Evolutionary conservation across 2,888 invertebrate genomes (phyloP), one percentile per base, ranked within the genome.

Genomic region (Ethmia dodecea): DNA sequence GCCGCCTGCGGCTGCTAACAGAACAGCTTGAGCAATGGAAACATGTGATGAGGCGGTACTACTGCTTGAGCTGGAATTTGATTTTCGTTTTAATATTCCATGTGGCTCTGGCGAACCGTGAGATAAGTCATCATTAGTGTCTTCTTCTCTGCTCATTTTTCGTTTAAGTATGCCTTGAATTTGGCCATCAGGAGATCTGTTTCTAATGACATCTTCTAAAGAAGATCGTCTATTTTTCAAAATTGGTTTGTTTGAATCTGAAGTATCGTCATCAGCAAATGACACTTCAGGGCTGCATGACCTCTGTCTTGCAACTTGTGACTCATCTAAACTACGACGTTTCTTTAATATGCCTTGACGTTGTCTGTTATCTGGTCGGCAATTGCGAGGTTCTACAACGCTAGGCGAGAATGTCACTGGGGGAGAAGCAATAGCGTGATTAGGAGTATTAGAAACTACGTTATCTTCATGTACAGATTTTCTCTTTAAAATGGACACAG

Each of bases 341-440:
- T 94, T 95, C 72, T 94, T 95, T 45, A 94, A 83, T 60, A 94
- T 95, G 28, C 94, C 94, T 68, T 93, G 93, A 35, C 91, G 90
- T 47, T 91, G 89, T 43, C 87, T 79, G 4, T 26, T 26, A 35
- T 77, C 77, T 20, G 86, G 74, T 14, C 86, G 86, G 37, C 87
- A 80, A 37, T 89, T 88, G 16, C 90, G 88, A 10, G 89, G 88
- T 57, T 94, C 93, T 30, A 92, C 76, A 35, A 93, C 93, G 58
- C 88, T 92, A 1, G 93, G 92, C 5, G 93, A 93, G 75, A 93
- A 93, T n/a, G 93, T 94, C 3, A 94, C 93, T 6, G 93, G 93
- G 13, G 93, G 92, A 13, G 89, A 88, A 39, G 88, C 69, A 43
- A 86, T 81, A 30, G 88, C 80, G 52, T 89, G 87, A 59, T 86